Evolutionary conservation across 2,888 invertebrate species (phyloP), one percentile per base, ranked within the genome.

Genomic region (Zootermopsis nevadensis): DNA sequence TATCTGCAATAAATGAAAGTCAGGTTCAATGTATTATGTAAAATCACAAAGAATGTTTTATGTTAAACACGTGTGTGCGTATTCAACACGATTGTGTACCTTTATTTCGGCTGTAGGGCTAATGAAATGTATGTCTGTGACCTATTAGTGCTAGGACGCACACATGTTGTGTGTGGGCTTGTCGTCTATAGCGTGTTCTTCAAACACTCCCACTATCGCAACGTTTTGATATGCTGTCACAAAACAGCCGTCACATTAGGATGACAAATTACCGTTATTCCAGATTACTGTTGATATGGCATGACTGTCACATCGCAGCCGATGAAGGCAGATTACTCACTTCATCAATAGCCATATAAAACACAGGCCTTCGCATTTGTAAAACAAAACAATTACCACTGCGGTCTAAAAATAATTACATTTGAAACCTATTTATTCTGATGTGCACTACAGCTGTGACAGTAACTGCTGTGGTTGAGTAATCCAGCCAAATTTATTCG

Each of bases 211-310:
- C 69, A 69, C 33, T 69, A 22, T 69, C 33, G 69, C 69, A 69
- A 33, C 69, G 19, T 33, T 69, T 33, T 33, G 69, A 69, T 69
- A 30, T 33, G 33, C 69, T 69, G 69, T 69, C 69, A 69, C 27
- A n/a, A 60, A 60, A 60, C n/a, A 60, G 60, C 60, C 60, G 55
- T 69, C 69, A 69, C 69, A 69, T 69, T 33, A 69, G 31, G 33
- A 30, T 69, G 69, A 69, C 69, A 69, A 69, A 69, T 69, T 69
- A 69, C 69, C 30, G 69, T 22, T 69, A 69, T 69, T 69, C 33
- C 69, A 33, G 69, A 69, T 69, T 69, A 69, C 69, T 31, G 69
- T 69, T 69, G 69, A 69, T 69, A 33, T 33, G 69, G 33, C 6
- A 60, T 60, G 60, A 60, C n/a, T n/a, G 60, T 60, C 60, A 27